A percentile compares a stretch with the other conserved stretches of the same genome.
Evolutionary conservation across 2,113 vertebrate species (phyloP).

Genomic region (Corythaeola cristata): DNA sequence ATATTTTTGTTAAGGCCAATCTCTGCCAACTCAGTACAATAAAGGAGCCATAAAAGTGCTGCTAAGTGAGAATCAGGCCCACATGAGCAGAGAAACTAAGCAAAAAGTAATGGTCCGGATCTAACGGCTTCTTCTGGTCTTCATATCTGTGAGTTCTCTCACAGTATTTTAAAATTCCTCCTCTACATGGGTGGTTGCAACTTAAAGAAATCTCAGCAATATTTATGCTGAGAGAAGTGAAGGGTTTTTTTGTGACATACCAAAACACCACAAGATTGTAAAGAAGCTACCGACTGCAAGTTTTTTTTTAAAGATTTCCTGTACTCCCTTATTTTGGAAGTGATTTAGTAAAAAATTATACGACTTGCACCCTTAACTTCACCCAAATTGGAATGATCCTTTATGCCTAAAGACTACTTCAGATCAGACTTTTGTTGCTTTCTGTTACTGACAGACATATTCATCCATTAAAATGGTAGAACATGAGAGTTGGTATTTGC

Average conservation of each 20-base stretch:
- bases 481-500: not conserved
- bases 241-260: not conserved
- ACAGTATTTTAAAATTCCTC: not conserved
- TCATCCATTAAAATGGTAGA: not conserved
- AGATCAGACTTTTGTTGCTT: not conserved
- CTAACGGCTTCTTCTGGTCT: not conserved
- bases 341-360: not conserved
- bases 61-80: not conserved
- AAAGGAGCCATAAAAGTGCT: not conserved
- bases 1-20: not conserved
- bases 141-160: not conserved
- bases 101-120: not conserved
- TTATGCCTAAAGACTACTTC: not conserved
- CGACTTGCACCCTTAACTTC: not conserved
- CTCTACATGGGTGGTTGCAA: not conserved
- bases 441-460: not conserved
- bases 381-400: not conserved
- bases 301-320: not conserved
- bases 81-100: not conserved
- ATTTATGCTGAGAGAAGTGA: not conserved
- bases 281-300: not conserved
- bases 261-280: not conserved
- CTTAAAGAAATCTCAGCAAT: not conserved
- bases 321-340: not conserved
- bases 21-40: not conserved